A percentile compares a stretch with the other conserved stretches of the same genome.
phyloP scores from a whole-genome alignment of 2,888 invertebrate genomes.

The Campaea margaritaria region DNA sequence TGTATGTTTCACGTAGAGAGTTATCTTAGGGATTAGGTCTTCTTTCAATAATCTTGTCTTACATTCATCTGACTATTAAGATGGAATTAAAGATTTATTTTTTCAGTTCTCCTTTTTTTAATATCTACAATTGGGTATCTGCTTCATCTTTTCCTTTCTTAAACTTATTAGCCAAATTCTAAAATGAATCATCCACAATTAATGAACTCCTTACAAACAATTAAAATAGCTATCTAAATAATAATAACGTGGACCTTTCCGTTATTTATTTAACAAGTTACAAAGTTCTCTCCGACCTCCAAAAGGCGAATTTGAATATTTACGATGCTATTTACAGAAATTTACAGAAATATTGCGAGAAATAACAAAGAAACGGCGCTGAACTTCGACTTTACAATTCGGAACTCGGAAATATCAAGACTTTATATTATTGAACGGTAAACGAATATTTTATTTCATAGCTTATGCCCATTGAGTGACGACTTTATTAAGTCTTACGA shows the following conservation, averaged over 20 bases:
- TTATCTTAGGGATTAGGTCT: no score
- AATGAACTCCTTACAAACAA: no score
- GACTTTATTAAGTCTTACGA: neutral
- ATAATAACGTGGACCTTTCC: neutral
- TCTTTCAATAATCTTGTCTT: no score
- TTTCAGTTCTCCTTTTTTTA: no score
- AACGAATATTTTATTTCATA: constrained; percentile 41
- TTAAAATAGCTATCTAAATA: no score
- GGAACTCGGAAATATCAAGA: constrained; percentile 43
- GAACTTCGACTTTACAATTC: constrained; percentile 35
- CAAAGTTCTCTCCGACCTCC: constrained; percentile 1
- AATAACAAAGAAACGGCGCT: constrained; percentile 26
- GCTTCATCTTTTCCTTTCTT: no score
- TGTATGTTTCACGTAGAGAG: no score
- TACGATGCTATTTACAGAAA: constrained; percentile 12
- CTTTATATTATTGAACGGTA: constrained; percentile 46
- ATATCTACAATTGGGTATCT: no score
- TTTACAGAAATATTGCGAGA: constrained; percentile 16
- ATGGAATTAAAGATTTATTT: no score
- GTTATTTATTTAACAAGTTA: constrained; percentile 1
- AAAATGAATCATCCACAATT: no score
- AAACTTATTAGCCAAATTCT: no score
- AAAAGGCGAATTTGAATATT: constrained; percentile 25
- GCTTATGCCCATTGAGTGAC: constrained; percentile 22
- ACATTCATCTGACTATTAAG: no score